These are phyloP conservation scores for Apodemus agrarius DNA, from an alignment of 2,797 vertebrate genomes.

Conservation along the genomic window DNA sequence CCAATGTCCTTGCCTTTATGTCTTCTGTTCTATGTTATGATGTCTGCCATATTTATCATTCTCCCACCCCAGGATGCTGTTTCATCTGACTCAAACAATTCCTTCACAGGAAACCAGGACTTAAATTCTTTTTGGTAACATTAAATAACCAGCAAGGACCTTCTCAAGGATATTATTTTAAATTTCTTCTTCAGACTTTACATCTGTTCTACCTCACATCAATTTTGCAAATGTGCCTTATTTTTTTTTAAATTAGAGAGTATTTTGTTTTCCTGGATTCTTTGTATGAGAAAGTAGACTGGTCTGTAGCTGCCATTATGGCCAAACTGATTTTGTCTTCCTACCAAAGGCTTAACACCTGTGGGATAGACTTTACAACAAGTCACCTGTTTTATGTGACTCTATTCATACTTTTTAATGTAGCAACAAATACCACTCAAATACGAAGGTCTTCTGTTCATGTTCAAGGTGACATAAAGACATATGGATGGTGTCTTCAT, in stretches of 20 bases:
- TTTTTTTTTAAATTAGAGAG: not conserved
- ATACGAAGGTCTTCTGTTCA: not conserved
- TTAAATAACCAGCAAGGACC: not conserved
- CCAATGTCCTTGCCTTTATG: fast-evolving
- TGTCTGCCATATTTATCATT: too few relatives aligned
- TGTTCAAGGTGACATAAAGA: not conserved
- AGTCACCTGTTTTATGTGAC: not conserved
- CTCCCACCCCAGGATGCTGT: not conserved
- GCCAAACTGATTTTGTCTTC: fast-evolving
- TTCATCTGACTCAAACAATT: not conserved
- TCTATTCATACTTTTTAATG: not conserved
- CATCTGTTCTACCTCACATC: not conserved
- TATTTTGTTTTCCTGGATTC: not conserved
- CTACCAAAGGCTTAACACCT: not conserved
- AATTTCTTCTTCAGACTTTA: not conserved
- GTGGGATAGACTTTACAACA: not conserved
- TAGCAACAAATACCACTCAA: not conserved
- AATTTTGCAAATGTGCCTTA: not conserved
- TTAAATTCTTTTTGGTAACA: not conserved
- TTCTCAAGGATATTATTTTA: not conserved
- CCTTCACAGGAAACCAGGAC: not conserved
- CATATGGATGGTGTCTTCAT: not conserved
- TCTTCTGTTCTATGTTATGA: not conserved
- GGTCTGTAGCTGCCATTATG: fast-evolving
- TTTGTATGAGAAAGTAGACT: not conserved